These are phyloP conservation scores for Phoxinus dragarum DNA, from an alignment of 2,797 vertebrate species.

Conservation along the genomic window DNA sequence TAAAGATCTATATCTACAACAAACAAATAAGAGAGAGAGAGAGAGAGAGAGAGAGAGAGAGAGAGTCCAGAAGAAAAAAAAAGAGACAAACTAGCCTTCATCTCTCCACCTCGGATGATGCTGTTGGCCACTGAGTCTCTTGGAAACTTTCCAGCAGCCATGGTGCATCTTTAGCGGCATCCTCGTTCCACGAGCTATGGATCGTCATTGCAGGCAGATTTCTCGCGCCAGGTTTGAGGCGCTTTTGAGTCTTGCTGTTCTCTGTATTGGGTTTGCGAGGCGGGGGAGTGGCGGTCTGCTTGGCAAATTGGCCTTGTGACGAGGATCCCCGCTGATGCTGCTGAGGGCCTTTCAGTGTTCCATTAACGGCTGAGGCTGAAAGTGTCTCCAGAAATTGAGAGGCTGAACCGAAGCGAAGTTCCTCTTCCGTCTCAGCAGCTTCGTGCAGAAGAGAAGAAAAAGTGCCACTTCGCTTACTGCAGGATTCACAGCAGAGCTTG, in stretches of 20 bases:
- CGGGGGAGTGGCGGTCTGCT: slow-evolving; percentile 56
- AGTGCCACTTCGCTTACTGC: slow-evolving; percentile 78
- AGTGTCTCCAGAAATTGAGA: slow-evolving; percentile 72
- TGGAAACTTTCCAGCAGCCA: slow-evolving; percentile 67
- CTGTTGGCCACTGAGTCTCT: slow-evolving; percentile 70
- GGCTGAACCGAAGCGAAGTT: slow-evolving; percentile 73
- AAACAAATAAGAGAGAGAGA: slow-evolving; percentile 31
- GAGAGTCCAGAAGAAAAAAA: slow-evolving; percentile 63
- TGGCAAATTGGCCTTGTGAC: slow-evolving; percentile 31
- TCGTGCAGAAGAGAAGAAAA: slow-evolving; percentile 76
- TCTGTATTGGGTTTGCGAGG: slow-evolving; percentile 55
- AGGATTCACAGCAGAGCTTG: slow-evolving; percentile 94
- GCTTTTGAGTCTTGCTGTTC: slow-evolving; percentile 65
- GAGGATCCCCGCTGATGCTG: slow-evolving; percentile 54
- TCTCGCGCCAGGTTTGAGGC: slow-evolving; percentile 58
- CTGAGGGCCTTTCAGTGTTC: slow-evolving; percentile 50
- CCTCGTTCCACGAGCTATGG: slow-evolving; percentile 29
- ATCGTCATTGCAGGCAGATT: slow-evolving; percentile 53
- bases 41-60: slow-evolving; percentile 37
- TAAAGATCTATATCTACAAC: slow-evolving; percentile 67
- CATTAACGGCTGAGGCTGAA: slow-evolving; percentile 69
- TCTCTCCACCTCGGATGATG: slow-evolving; percentile 79
- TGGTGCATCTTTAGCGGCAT: slow-evolving; percentile 54
- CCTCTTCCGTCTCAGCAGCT: slow-evolving; percentile 76
- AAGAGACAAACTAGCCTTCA: slow-evolving; percentile 70